phyloP scores from a whole-genome alignment of 2,888 invertebrate species.

The Zaprionus bogoriensis region DNA sequence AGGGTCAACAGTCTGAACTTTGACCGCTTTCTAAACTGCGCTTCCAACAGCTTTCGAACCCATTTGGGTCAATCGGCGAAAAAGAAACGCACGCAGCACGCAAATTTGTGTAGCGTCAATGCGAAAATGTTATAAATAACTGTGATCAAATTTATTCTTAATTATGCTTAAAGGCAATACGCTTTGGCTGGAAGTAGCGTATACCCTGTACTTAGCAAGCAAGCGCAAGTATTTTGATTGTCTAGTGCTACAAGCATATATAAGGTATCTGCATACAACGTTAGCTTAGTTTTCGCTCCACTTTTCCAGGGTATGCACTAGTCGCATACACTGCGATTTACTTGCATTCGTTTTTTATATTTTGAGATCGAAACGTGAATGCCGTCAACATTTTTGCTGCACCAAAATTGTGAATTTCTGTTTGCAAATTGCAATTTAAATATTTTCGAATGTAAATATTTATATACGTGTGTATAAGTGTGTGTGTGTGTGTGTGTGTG shows the following conservation, averaged over 20 bases:
- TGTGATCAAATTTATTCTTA: background rate
- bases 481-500: background rate
- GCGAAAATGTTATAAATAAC: background rate
- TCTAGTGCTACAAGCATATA: too few relatives aligned
- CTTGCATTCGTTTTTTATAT: constrained; percentile 42
- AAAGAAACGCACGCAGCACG: background rate
- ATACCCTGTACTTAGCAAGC: constrained; percentile 13
- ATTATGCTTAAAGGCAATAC: constrained; percentile 7
- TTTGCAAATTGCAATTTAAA: constrained; percentile 55
- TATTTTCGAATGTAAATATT: constrained; percentile 54
- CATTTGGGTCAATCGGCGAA: constrained; percentile 16
- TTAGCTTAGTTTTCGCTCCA: too few relatives aligned
- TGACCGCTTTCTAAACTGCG: constrained; percentile 18
- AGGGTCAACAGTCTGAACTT: too few relatives aligned
- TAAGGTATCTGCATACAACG: too few relatives aligned
- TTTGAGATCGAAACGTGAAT: constrained; percentile 54
- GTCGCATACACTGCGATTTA: constrained; percentile 3
- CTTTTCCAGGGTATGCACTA: constrained; percentile 21
- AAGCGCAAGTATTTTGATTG: background rate
- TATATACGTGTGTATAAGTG: constrained; percentile 23
- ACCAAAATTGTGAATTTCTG: constrained; percentile 30
- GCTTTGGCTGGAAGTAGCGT: background rate
- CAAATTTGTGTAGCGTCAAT: background rate
- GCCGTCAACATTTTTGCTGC: constrained; percentile 50
- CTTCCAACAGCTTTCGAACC: background rate